Percentiles rank a stretch among this genome's conserved stretches.
phyloP scores from a whole-genome alignment of 2,113 vertebrate genomes.

The Phylloscopus trochilus region DNA sequence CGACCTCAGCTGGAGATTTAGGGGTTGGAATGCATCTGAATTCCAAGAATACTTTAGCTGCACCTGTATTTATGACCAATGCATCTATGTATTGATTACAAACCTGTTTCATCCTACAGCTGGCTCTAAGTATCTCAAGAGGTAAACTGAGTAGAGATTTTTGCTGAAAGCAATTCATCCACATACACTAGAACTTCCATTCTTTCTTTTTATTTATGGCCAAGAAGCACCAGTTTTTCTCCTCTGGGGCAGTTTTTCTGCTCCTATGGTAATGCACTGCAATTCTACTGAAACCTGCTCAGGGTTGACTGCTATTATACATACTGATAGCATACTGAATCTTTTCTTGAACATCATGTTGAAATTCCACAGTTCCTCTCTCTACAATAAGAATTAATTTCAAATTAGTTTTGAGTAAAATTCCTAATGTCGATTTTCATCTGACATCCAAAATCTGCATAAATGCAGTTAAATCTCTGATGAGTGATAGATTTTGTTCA shows the following conservation, averaged over 20 bases:
- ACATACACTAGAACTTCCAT: neutral
- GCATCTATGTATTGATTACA: neutral
- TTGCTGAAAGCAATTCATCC: neutral
- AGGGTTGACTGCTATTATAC: rapidly evolving
- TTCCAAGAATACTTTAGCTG: neutral
- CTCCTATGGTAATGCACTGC: neutral
- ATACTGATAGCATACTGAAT: neutral
- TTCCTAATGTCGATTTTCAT: neutral
- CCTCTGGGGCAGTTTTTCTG: neutral
- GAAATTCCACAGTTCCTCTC: neutral
- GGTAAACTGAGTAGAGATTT: neutral
- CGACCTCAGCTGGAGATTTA: neutral
- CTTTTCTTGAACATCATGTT: neutral
- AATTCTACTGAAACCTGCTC: neutral
- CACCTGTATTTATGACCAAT: neutral
- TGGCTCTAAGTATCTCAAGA: neutral
- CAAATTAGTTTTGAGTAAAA: neutral
- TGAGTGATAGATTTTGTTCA: neutral
- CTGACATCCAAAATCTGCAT: neutral
- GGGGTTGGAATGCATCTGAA: neutral
- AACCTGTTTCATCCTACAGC: neutral
- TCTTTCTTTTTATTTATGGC: neutral
- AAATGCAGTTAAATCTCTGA: neutral
- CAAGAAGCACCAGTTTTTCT: neutral
- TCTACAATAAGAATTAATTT: neutral